Percentiles rank a stretch among this genome's conserved stretches.
phyloP scores from a whole-genome alignment of 2,113 vertebrate species.

The Lophura nycthemera region DNA sequence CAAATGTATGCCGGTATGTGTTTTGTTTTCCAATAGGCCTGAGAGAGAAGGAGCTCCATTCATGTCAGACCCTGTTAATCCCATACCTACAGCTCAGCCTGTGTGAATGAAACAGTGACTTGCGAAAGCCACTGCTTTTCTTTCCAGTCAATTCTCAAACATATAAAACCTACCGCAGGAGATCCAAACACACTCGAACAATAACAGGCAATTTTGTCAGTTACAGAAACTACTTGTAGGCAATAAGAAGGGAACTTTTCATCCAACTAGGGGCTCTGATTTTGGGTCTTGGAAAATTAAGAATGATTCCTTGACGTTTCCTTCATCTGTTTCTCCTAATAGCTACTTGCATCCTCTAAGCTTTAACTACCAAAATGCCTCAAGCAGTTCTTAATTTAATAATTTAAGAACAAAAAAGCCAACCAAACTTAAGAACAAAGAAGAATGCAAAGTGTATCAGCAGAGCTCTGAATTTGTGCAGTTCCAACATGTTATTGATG shows the following conservation, averaged over 20 bases:
- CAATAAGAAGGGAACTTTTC: slow-evolving; percentile 56
- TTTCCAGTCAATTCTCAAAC: slow-evolving; percentile 72
- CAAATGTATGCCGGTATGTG: slow-evolving; percentile 61
- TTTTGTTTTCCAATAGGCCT: slow-evolving; percentile 72
- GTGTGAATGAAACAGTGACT: slow-evolving; percentile 69
- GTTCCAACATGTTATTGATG: not conserved
- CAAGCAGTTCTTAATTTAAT: not conserved
- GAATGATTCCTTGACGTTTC: slow-evolving; percentile 16
- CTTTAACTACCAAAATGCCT: not conserved
- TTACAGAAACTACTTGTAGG: slow-evolving; percentile 50
- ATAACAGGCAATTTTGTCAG: slow-evolving; percentile 65
- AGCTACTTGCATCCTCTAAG: not conserved
- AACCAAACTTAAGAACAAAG: not conserved
- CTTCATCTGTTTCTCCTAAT: not conserved
- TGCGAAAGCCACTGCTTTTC: slow-evolving; percentile 67
- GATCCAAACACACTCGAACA: slow-evolving; percentile 58
- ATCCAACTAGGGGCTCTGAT: slow-evolving; percentile 22
- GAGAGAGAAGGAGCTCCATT: slow-evolving; percentile 72
- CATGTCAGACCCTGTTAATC: slow-evolving; percentile 68
- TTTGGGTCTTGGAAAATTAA: slow-evolving; percentile 15
- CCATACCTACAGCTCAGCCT: slow-evolving; percentile 54
- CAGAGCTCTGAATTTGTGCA: not conserved
- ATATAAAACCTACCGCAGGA: slow-evolving; percentile 63
- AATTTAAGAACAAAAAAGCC: not conserved
- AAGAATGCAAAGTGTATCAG: not conserved